A percentile compares a stretch with the other conserved stretches of the same genome.
These are phyloP conservation scores for Cryptoblepharus egeriae DNA, from an alignment of 2,797 vertebrate species.

Conservation along the genomic window DNA sequence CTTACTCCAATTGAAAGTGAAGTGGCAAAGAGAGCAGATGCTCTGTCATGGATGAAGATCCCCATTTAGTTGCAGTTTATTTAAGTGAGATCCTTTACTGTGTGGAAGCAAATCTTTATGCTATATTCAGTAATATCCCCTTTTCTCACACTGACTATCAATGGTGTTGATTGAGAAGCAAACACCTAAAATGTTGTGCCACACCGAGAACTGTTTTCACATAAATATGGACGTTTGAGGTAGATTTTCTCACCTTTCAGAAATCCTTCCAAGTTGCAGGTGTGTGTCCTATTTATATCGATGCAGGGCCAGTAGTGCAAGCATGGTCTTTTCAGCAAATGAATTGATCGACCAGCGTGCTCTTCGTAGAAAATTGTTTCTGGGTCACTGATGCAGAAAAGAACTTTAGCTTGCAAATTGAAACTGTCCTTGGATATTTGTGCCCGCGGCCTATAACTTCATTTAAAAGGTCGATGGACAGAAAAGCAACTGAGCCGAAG, in stretches of 20 bases:
- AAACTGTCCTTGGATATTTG: not conserved
- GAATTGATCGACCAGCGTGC: not conserved
- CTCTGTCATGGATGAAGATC: not conserved
- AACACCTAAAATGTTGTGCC: not conserved
- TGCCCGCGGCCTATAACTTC: slow-evolving; percentile 1
- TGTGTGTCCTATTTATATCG: slow-evolving; percentile 45
- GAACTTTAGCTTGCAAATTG: not conserved
- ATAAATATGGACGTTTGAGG: not conserved
- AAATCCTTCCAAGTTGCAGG: slow-evolving; percentile 49
- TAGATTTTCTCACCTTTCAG: not conserved
- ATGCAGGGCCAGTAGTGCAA: slow-evolving; percentile 12
- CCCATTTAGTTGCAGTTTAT: not conserved
- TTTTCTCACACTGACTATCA: not conserved
- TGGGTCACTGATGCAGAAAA: slow-evolving; percentile 10
- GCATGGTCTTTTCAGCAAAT: not conserved
- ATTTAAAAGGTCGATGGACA: slow-evolving; percentile 1
- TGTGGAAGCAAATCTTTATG: not conserved
- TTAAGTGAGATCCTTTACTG: not conserved
- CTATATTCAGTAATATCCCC: not conserved
- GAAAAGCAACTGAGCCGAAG: slow-evolving; percentile 2
- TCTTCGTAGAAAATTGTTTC: slow-evolving; percentile 18
- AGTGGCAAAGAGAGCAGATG: not conserved
- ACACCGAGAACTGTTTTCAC: slow-evolving; percentile 21
- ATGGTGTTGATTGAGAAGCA: not conserved
- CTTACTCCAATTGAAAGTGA: not conserved